These are phyloP conservation scores for Catostomus latipinnis DNA, from an alignment of 2,797 vertebrate species.

Conservation along the genomic window DNA sequence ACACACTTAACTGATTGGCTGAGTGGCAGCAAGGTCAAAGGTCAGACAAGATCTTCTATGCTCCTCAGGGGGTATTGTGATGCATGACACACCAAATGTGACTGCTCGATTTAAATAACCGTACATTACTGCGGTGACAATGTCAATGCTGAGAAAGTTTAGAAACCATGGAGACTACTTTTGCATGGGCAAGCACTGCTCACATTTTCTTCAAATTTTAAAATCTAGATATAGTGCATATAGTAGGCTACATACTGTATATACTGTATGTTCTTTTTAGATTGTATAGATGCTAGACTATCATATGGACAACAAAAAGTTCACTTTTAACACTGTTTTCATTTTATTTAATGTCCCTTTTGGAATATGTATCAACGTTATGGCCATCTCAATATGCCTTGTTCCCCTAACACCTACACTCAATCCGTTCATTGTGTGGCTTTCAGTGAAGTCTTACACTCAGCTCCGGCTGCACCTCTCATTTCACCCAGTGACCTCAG, in stretches of 20 bases:
- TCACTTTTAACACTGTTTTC: too few relatives aligned
- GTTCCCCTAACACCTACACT: constrained; percentile 6
- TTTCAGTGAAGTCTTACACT: constrained; percentile 33
- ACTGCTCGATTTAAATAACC: constrained; percentile 57
- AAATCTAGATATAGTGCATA: not conserved
- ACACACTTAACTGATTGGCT: constrained; percentile 40
- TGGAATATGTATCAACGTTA: not conserved
- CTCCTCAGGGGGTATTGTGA: constrained; percentile 61
- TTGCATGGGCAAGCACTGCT: not conserved
- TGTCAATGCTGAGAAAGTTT: constrained; percentile 31
- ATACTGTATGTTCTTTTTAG: too few relatives aligned
- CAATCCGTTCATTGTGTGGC: not conserved
- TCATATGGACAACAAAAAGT: too few relatives aligned
- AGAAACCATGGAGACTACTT: too few relatives aligned
- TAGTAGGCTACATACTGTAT: too few relatives aligned
- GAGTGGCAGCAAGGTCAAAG: constrained; percentile 61
- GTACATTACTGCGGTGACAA: constrained; percentile 51
- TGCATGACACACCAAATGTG: constrained; percentile 65
- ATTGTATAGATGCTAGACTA: too few relatives aligned
- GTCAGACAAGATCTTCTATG: constrained; percentile 66
- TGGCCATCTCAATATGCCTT: not conserved
- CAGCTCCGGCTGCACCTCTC: constrained; percentile 24
- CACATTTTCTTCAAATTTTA: not conserved
- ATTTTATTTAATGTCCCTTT: not conserved
- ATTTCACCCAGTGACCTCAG: constrained; percentile 54